These are phyloP conservation scores for Eupithecia dodoneata DNA, from an alignment of 2,888 invertebrate species.

Conservation along the genomic window DNA sequence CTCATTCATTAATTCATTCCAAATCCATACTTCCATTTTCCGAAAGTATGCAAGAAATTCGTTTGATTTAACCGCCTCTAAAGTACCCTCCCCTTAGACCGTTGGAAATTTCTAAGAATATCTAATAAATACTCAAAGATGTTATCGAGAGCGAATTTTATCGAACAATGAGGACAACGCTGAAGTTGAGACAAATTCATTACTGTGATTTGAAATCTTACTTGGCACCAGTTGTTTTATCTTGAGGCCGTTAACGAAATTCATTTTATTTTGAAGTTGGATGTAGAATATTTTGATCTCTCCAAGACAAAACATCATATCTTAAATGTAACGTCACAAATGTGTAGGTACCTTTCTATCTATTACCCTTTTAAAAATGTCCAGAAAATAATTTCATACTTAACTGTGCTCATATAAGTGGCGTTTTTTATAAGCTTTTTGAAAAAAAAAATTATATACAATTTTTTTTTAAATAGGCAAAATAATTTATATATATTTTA, in stretches of 20 bases:
- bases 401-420: too few species aligned
- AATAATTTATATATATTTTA: too few species aligned
- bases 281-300: too few species aligned
- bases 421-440: too few species aligned
- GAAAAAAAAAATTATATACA: too few species aligned
- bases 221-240: neutral
- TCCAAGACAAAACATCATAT: too few species aligned
- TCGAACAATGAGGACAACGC: neutral
- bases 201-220: neutral
- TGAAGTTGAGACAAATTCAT: conserved; percentile 3
- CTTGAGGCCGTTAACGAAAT: neutral
- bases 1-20: neutral
- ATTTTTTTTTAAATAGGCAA: too few species aligned
- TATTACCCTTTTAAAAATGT: too few species aligned
- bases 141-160: neutral
- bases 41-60: conserved; percentile 3
- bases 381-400: too few species aligned
- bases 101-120: conserved; percentile 3
- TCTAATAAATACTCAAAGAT: conserved; percentile 2
- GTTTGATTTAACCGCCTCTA: conserved; percentile 9
- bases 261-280: too few species aligned
- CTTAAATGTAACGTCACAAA: too few species aligned
- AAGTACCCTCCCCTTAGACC: neutral
- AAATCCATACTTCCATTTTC: neutral
- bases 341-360: too few species aligned